Base-by-base conservation (phyloP, 2,797 vertebrate genomes). In the Naso thynnoides region DNA sequence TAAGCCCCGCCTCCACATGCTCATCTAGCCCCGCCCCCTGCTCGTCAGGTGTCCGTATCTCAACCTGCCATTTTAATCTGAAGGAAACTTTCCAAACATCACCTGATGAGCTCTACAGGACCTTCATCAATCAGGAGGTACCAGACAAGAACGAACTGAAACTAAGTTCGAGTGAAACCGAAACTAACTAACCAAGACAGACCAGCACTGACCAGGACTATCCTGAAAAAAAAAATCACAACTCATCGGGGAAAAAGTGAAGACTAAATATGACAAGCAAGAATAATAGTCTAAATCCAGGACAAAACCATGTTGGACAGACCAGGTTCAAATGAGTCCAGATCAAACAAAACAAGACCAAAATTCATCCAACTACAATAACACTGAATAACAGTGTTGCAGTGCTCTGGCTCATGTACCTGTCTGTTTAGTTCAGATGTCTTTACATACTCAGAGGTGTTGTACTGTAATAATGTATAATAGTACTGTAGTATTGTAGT, bases 81-180 rank as follows among this genome's bases (percentile, higher is more conserved):
- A 94, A 89, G 76, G 97, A 98, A 57, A 95, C 87, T 5, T 98
- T 99, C 83, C 82, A 95, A 70, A 96, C 97, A 0, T 96, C 96
- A 8, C 89, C 96, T 0, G 96, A 97, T 23, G 97, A 99, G 79
- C 94, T 99, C 38, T 99, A 98, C 75, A 90, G 95, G 75, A 95
- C 97, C 10, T 96, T 98, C 0, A 68, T 96, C 73, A 96, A 91
- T 55, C 95, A 96, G 74, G 96, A 98, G 95, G 97, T 97, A 86
- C 39, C 5, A 45, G 2, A 36, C 29, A 39, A 55, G 14, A 21
- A 49, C 19, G 6, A 15, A 60, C 39, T 10, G 19, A 3, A 4
- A 2, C 4, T n/a, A n/a, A n/a, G n/a, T n/a, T n/a, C n/a, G n/a
- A n/a, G n/a, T n/a, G n/a, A n/a, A n/a, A n/a, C n/a, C n/a, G n/a